Percentiles rank a stretch among this genome's conserved stretches.
These are phyloP conservation scores for Mastigias papua DNA, from an alignment of 30 jellyfish, hydroid and myxozoan species.

Conservation along the genomic window DNA sequence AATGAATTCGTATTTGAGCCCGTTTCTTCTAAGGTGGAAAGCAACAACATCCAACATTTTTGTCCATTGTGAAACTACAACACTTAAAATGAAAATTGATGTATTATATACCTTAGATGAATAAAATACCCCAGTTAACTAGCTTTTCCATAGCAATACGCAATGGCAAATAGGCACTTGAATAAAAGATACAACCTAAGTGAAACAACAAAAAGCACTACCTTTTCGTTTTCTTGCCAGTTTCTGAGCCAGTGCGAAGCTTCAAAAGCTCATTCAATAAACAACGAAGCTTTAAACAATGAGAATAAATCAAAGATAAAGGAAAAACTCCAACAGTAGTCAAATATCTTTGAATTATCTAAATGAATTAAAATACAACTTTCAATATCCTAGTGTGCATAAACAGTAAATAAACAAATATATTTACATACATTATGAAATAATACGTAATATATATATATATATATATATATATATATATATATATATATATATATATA, in stretches of 20 bases:
- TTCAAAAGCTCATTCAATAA: conserved; percentile 55
- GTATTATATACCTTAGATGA: neutral
- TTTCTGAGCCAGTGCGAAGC: conserved; percentile 12
- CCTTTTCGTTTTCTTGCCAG: conserved; percentile 74
- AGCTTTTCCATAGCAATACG: no score
- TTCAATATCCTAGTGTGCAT: neutral
- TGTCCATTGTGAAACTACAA: conserved; percentile 97
- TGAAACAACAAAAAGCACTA: neutral
- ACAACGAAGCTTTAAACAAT: conserved; percentile 51
- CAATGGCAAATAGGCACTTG: no score
- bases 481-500: no score
- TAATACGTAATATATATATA: neutral
- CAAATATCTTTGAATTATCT: no score
- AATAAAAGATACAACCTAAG: no score
- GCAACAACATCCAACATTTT: conserved; percentile 87
- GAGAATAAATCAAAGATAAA: neutral
- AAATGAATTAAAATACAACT: neutral
- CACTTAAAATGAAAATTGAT: conserved; percentile 58
- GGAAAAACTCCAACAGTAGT: no score
- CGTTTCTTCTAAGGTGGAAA: conserved; percentile 64
- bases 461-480: no score
- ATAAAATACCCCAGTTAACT: no score
- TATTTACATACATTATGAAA: neutral
- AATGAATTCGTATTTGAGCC: conserved; percentile 70
- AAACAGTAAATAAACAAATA: neutral